Percentiles rank a stretch among this genome's conserved stretches.
Conservation (phyloP, 2,797 vertebrate genomes). For the Apogon hyalosoma region DNA sequence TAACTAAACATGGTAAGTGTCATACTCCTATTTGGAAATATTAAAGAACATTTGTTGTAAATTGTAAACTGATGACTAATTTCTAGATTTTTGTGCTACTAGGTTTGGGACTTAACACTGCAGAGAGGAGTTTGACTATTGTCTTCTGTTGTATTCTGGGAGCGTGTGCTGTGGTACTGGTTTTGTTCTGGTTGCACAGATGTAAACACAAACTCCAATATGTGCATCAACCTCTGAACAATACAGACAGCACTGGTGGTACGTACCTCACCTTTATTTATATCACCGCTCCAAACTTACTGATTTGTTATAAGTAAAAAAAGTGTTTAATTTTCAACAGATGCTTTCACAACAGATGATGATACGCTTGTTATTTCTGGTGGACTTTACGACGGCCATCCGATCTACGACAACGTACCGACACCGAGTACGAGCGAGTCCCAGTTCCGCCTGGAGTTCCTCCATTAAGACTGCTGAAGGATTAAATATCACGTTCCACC, state of each 20-base stretch:
- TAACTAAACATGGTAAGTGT: conserved; percentile 57
- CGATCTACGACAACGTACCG: conserved; percentile 78
- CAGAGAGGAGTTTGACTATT: conserved; percentile 81
- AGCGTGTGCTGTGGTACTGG: conserved; percentile 66
- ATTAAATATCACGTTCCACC: conserved; percentile 10
- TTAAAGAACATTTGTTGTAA: too few relatives aligned
- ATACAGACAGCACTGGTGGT: conserved; percentile 82
- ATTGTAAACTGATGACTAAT: neutral
- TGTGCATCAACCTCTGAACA: conserved; percentile 82
- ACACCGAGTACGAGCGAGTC: conserved; percentile 68
- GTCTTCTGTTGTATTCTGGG: conserved; percentile 79
- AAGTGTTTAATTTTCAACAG: conserved; percentile 54
- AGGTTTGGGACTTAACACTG: conserved; percentile 63
- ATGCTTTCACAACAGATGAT: conserved; percentile 69
- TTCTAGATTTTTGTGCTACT: neutral
- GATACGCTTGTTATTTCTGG: conserved; percentile 85
- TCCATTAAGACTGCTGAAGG: conserved; percentile 59
- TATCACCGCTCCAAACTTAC: conserved; percentile 1
- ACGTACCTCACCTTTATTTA: conserved; percentile 22
- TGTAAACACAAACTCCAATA: conserved; percentile 81
- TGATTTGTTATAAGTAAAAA: conserved; percentile 19
- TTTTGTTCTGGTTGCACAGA: conserved; percentile 70
- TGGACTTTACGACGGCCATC: conserved; percentile 83
- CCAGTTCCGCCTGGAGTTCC: conserved; percentile 79
- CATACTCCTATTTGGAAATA: neutral